Base-by-base conservation (phyloP, 1,140 invertebrate species). In the Octopus sinensis region DNA sequence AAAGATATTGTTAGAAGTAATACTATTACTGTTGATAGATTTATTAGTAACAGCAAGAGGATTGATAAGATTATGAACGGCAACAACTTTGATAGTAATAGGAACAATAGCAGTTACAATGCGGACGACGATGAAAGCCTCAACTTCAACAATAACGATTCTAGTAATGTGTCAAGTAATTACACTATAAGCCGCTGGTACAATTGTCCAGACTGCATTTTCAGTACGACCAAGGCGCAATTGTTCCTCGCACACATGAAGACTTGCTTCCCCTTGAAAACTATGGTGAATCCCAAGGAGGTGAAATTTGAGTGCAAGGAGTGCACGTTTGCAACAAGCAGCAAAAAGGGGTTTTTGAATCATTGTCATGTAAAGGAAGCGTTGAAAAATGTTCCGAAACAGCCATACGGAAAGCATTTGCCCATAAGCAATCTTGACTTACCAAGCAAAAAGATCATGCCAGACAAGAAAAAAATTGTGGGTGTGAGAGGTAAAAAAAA, bases 281-380 rank as follows among this genome's bases (percentile, higher is more conserved):
- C 5, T 73, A 13, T 13, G 5, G 30, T 23, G 5, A 73, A 73
- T 6, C 68, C 17, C 17, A 73, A 23, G 30, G 30, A 73, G 5
- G 68, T 73, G 68, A 73, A 73, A 6, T 73, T 73, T 13, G 68
- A 73, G 30, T 73, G 68, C 68, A 73, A 73, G 3, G 68, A 73
- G 68, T 73, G 68, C 68, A n/a, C 68, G 7, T 73, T 73, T 73
- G 68, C 68, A 5, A 73, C 68, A 5, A 73, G 68, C 30, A n/a
- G 17, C 68, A 9, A 23, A 23, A 23, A 73, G 68, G 68, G 6
- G 5, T 73, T 73, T 17, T 73, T 73, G 13, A 73, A 73, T 23
- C 68, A 73, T 17, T n/a, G 68, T 73, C 68, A 73, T 17, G 68
- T 73, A 5, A 73, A 73, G 68, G 68, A 13, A 5, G 17, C 68